A percentile compares a stretch with the other conserved stretches of the same genome.
Conservation (phyloP, 2,888 invertebrate genomes). For the Diarsia mendica region DNA sequence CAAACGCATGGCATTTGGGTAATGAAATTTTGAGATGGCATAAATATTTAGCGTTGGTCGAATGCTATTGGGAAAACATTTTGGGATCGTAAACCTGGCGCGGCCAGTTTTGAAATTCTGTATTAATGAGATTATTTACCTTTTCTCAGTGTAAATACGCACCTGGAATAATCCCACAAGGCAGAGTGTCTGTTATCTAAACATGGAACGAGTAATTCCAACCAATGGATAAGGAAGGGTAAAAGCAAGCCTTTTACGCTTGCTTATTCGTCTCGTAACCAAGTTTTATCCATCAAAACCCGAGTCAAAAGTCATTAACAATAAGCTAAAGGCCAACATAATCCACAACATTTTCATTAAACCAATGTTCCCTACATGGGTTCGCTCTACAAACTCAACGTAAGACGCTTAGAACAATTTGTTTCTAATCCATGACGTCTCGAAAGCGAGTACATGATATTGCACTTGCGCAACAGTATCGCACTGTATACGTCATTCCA, state of each 20-base stretch:
- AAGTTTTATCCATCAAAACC: constrained; percentile 2
- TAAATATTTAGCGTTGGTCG: constrained; percentile 41
- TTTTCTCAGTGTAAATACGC: background rate
- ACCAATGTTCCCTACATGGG: constrained; percentile 3
- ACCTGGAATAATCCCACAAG: background rate
- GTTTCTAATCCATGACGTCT: constrained; percentile 50
- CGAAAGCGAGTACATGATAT: constrained; percentile 70
- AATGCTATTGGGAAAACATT: constrained; percentile 23
- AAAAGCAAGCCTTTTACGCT: background rate
- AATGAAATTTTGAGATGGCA: constrained; percentile 55
- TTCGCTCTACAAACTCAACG: constrained; percentile 22
- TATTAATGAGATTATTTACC: background rate
- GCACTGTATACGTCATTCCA: constrained; percentile 36
- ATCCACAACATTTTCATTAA: constrained; percentile 7
- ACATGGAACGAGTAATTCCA: background rate
- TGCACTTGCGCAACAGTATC: constrained; percentile 72
- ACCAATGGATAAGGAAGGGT: background rate
- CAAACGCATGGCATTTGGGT: constrained; percentile 44
- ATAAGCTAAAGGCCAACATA: constrained; percentile 1
- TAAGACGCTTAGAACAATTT: constrained; percentile 43
- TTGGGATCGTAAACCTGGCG: background rate
- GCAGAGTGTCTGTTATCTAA: background rate
- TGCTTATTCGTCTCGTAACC: background rate
- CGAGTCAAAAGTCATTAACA: constrained; percentile 9
- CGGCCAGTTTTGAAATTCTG: background rate